Conservation (phyloP, 2,888 invertebrate genomes). For the Caenorhabditis sp. region DNA sequence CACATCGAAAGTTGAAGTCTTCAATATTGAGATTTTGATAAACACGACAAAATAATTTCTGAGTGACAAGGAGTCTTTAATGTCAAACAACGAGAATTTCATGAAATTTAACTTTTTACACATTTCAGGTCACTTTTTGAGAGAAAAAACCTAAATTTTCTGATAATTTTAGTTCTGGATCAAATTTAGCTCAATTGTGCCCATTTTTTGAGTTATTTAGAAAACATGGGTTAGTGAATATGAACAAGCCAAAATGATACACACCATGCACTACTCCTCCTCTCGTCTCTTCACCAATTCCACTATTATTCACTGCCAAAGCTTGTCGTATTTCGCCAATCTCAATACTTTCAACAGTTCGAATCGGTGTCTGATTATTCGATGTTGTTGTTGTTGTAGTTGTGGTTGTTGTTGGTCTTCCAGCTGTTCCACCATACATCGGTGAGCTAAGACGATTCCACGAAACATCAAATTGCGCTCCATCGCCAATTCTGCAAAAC, state of each 20-base stretch:
- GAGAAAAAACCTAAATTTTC: too few species aligned
- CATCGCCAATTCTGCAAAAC: slow-evolving; percentile 1
- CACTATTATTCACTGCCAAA: not conserved
- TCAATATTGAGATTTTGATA: too few species aligned
- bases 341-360: not conserved
- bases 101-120: too few species aligned
- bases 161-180: too few species aligned
- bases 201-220: too few species aligned
- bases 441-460: not conserved
- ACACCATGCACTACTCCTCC: not conserved
- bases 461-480: not conserved
- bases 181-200: too few species aligned
- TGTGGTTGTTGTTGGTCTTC: not conserved
- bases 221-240: not conserved
- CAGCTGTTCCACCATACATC: not conserved
- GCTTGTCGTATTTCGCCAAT: not conserved
- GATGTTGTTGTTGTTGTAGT: not conserved
- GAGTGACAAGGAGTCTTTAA: too few species aligned
- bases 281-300: not conserved
- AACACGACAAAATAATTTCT: too few species aligned
- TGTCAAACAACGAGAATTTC: too few species aligned
- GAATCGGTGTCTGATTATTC: not conserved
- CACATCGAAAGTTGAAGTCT: too few species aligned
- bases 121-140: too few species aligned
- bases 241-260: not conserved